Base-by-base conservation (phyloP, 92 coral and sea anemone genomes). In the Paramuricea clavata region DNA sequence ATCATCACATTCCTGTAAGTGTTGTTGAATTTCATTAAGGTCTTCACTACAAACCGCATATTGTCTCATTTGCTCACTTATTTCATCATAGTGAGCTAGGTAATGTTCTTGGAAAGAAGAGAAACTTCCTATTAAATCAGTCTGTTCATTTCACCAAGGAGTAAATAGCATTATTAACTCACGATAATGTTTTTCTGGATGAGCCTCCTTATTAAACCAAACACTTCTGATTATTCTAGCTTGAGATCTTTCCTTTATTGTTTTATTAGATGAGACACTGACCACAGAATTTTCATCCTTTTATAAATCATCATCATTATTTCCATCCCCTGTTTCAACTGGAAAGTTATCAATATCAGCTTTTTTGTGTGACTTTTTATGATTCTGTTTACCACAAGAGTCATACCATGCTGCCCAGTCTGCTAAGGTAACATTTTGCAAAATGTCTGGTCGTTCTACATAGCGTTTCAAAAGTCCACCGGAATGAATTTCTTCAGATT, bases 321-420 rank as follows among this genome's bases (percentile, higher is more conserved):
- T 65, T 17, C 28, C 74, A 49, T 60, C 31, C 59, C 27, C 61
- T 41, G 27, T 76, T 44, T 88, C 84, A 44, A 49, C 9, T 30
- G 49, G 87, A 3, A 81, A 59, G 69, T 62, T 41, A 35, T 83
- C 59, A 50, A 50, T 19, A 50, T 50, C 59, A 12, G 59, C 3
- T 50, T 3, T 50, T 19, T 50, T 12, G 59, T 12, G 19, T 19
- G 59, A 3, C 11, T 50, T 50, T 16, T 50, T 50, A 19, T 19
- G 22, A 4, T 50, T 8, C 2, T 16, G 60, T 67, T 81, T 73
- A 13, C 86, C 76, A 81, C 57, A 23, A 34, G n/a, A 34, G 67
- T 90, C 93, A 87, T 91, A 90, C 93, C 90, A 90, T 81, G 85
- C 93, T 35, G 83, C 90, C 93, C 93, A 90, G 60, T 89, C 92